Evolutionary conservation across 2,113 vertebrate genomes (phyloP), one percentile per base, ranked within the genome.

Genomic region (Nettapus auritus): DNA sequence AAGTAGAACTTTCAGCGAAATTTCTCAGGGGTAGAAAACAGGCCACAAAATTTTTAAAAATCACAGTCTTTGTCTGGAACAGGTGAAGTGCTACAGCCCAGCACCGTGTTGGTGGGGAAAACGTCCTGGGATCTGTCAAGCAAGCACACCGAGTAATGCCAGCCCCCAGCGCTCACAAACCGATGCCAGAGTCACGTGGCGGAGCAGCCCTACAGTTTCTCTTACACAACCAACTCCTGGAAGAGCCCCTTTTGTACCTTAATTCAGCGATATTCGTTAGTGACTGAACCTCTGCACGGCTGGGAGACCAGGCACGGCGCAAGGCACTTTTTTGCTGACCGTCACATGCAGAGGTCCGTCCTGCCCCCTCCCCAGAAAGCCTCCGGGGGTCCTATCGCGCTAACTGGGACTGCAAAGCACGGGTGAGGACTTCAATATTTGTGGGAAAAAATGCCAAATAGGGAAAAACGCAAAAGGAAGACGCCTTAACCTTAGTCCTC

Each of bases 1-100:
- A 96, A 93, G 90, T 18, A 88, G 86, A 96, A 95, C 70, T 94
- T 96, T 84, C 57, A 81, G 66, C 67, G 70, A 63, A 28, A 80
- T 87, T 93, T 92, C 90, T 79, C 44, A 83, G 36, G 86, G 53
- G 42, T 22, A 69, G 67, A 66, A 96, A 93, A 86, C 20, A 25
- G 76, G 83, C 57, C 87, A 93, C 7, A 13, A 71, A 93, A 90
- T 87, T 5, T 5, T 9, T 38, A 13, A 8, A 52, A 53, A 26
- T 33, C 5, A 42, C 56, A 53, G 38, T 22, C 20, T 79, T 36
- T 73, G 29, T 6, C 76, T 6, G 53, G 31, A 95, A 64, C 3
- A 76, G 62, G 83, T 92, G 2, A 75, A 84, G n/a, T 1, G 3
- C 40, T 63, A 74, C 28, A 69, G 46, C 23, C 57, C 1, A 29